Evolutionary conservation across 2,113 vertebrate species (phyloP).

Genomic region (Mirounga angustirostris): DNA sequence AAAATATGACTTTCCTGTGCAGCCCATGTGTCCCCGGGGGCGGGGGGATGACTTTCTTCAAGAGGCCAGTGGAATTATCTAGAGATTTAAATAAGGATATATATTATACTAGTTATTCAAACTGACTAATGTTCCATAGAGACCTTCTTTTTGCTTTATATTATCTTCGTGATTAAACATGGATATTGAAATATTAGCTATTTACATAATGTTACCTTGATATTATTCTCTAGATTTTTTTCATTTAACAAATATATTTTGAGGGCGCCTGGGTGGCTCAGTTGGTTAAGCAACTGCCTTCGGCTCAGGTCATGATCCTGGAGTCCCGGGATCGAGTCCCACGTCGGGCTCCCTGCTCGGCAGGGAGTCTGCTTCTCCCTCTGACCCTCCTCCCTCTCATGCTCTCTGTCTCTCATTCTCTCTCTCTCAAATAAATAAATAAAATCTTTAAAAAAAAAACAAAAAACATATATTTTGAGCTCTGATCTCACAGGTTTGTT

Average conservation of each 20-base stretch:
- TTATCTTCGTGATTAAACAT: constrained; percentile 44
- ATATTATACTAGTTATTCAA: not conserved
- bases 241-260: not conserved
- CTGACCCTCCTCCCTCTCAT: no score
- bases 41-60: not conserved
- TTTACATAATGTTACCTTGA: not conserved
- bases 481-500: not conserved
- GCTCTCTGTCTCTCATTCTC: no score
- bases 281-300: no score
- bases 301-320: no score
- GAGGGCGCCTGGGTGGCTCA: not conserved
- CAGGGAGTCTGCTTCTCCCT: no score
- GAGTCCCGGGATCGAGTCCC: no score
- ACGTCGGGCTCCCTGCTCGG: no score
- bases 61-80: not conserved
- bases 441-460: no score
- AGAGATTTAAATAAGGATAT: constrained; percentile 2
- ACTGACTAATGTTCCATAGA: not conserved
- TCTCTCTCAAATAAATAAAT: no score
- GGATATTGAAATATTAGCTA: constrained; percentile 38
- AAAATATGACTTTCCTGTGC: not conserved
- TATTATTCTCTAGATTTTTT: not conserved
- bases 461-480: not conserved
- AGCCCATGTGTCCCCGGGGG: not conserved
- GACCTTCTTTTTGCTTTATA: not conserved